These are phyloP conservation scores for Ctenosaura bakeri DNA, from an alignment of 2,797 vertebrate species.

Conservation along the genomic window DNA sequence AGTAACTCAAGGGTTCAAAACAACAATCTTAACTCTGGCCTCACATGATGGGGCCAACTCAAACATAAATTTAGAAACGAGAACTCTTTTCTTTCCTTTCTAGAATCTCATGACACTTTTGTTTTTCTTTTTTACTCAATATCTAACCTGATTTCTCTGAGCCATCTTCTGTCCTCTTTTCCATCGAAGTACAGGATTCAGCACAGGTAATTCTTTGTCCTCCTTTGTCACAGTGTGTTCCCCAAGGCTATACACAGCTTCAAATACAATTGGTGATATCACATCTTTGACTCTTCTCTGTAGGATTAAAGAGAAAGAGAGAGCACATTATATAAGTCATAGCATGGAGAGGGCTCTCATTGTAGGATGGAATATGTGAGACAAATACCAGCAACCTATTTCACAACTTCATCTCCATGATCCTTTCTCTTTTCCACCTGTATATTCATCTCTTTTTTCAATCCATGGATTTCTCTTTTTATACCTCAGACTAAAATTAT, in stretches of 20 bases:
- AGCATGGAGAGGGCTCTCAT: background rate
- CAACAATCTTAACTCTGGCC: background rate
- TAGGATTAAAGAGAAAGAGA: slow-evolving; percentile 45
- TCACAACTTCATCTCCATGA: background rate
- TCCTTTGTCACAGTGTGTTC: slow-evolving; percentile 82
- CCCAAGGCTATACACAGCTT: slow-evolving; percentile 90
- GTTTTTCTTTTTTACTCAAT: background rate
- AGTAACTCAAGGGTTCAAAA: background rate
- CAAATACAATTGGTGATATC: slow-evolving; percentile 94
- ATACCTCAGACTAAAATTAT: background rate
- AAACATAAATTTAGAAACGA: background rate
- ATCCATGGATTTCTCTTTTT: too few relatives aligned
- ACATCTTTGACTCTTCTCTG: slow-evolving; percentile 96
- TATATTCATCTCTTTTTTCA: background rate
- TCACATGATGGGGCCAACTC: background rate
- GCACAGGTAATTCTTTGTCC: slow-evolving; percentile 86
- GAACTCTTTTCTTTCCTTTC: background rate
- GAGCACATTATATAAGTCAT: background rate
- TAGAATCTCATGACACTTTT: background rate
- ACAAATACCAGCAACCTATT: background rate
- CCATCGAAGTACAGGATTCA: slow-evolving; percentile 93
- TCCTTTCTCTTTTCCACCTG: background rate
- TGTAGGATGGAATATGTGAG: background rate
- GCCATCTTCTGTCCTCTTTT: slow-evolving; percentile 93
- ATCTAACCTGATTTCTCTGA: slow-evolving; percentile 91